These are phyloP conservation scores for Semnornis frantzii DNA, from an alignment of 2,113 vertebrate species.

Conservation along the genomic window DNA sequence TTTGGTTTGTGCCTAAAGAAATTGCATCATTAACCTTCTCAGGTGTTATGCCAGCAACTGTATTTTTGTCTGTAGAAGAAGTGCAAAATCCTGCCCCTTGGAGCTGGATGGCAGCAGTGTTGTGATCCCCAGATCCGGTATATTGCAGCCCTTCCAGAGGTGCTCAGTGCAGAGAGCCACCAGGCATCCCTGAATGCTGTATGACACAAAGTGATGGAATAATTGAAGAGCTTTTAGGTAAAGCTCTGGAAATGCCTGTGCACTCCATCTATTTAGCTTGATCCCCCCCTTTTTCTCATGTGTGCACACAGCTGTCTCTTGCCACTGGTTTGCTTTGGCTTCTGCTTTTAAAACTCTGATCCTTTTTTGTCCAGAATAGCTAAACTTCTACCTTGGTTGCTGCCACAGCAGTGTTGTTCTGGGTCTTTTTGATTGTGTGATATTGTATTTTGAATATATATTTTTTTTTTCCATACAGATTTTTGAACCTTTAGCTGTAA, in stretches of 20 bases:
- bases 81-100: not conserved
- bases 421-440: not conserved
- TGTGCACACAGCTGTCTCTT: not conserved
- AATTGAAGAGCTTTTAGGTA: slow-evolving; percentile 23
- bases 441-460: not conserved
- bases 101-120: not conserved
- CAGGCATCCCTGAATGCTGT: not conserved
- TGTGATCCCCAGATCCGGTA: not conserved
- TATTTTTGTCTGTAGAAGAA: not conserved
- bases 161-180: not conserved
- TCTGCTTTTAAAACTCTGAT: not conserved
- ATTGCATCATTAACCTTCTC: slow-evolving; percentile 41
- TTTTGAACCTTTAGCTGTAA: not conserved
- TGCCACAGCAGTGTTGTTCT: not conserved
- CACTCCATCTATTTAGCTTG: no score
- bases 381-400: not conserved
- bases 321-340: slow-evolving; percentile 15
- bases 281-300: not conserved
- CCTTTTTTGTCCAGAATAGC: not conserved
- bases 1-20: slow-evolving; percentile 22
- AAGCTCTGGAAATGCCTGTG: slow-evolving; percentile 5
- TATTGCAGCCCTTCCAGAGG: not conserved
- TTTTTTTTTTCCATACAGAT: not conserved
- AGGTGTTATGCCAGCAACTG: not conserved
- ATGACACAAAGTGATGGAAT: not conserved